phyloP scores from a whole-genome alignment of 2,888 invertebrate genomes.

The Eudemis profundana region DNA sequence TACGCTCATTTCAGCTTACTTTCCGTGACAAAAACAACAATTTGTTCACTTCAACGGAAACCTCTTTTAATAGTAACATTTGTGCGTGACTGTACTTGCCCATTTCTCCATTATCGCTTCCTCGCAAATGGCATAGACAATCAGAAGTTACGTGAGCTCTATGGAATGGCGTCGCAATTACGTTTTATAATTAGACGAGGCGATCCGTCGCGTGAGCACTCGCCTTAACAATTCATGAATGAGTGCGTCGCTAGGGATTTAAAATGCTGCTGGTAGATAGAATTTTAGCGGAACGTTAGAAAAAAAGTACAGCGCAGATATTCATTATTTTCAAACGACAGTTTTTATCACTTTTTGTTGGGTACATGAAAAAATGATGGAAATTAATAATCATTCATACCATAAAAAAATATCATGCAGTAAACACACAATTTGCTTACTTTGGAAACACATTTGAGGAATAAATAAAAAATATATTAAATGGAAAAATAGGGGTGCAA shows the following conservation, averaged over 20 bases:
- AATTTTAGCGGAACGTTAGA: neutral
- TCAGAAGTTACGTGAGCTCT: slow-evolving; percentile 44
- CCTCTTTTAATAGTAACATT: slow-evolving; percentile 3
- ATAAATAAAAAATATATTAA: too few species aligned
- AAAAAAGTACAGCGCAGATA: too few species aligned
- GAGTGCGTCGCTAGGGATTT: slow-evolving; percentile 46
- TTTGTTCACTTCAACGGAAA: slow-evolving; percentile 1
- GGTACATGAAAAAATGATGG: too few species aligned
- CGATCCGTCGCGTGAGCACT: slow-evolving; percentile 56
- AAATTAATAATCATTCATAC: too few species aligned
- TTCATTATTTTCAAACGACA: too few species aligned
- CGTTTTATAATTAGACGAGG: slow-evolving; percentile 60
- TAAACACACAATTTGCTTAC: too few species aligned
- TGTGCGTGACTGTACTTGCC: slow-evolving; percentile 17
- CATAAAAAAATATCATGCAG: too few species aligned
- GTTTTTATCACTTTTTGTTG: too few species aligned
- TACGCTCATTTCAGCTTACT: neutral
- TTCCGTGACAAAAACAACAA: slow-evolving; percentile 21
- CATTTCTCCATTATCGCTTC: slow-evolving; percentile 15
- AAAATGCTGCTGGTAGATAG: slow-evolving; percentile 53
- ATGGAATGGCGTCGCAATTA: slow-evolving; percentile 55
- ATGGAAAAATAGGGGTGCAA: too few species aligned
- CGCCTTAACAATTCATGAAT: slow-evolving; percentile 54
- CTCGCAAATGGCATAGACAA: slow-evolving; percentile 46
- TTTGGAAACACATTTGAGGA: too few species aligned